Conservation (phyloP, 2,888 invertebrate genomes). For the Crioceris asparagi region DNA sequence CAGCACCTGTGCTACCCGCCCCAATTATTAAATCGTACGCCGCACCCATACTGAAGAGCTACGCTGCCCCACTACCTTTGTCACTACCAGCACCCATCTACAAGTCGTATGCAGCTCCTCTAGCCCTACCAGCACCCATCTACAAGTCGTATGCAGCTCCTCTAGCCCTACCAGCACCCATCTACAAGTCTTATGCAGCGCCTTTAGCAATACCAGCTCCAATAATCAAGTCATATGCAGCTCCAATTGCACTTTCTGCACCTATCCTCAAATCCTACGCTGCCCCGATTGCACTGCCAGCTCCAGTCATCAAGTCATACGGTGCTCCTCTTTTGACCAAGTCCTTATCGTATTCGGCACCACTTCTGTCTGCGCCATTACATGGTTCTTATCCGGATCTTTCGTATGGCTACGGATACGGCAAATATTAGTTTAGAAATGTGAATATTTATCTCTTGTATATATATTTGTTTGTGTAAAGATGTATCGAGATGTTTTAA, state of each 20-base stretch:
- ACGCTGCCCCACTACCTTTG: slow-evolving; percentile 14
- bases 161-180: slow-evolving; percentile 4
- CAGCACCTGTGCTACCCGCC: slow-evolving; percentile 3
- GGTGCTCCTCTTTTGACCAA: slow-evolving; percentile 11
- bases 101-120: slow-evolving; percentile 8
- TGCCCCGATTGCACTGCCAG: slow-evolving; percentile 17
- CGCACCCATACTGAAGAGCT: slow-evolving; percentile 5
- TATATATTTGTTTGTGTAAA: too few species aligned
- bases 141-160: slow-evolving; percentile 19
- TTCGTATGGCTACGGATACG: too few species aligned
- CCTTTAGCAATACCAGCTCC: slow-evolving; percentile 5
- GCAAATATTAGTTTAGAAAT: too few species aligned
- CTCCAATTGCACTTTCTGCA: slow-evolving; percentile 13
- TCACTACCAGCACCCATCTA: slow-evolving; percentile 2
- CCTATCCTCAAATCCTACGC: slow-evolving; percentile 9
- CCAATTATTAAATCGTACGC: slow-evolving; percentile 7
- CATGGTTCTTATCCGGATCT: too few species aligned
- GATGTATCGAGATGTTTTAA: too few species aligned
- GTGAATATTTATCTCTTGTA: too few species aligned
- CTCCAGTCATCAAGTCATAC: slow-evolving; percentile 16
- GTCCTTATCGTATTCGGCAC: slow-evolving; percentile 8
- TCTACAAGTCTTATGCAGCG: slow-evolving; percentile 5
- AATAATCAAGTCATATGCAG: slow-evolving; percentile 8
- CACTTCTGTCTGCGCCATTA: slow-evolving; percentile 2
- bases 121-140: slow-evolving; percentile 4